Base-by-base conservation (phyloP, 2,797 vertebrate genomes). In the Gadopsis bispinosus region DNA sequence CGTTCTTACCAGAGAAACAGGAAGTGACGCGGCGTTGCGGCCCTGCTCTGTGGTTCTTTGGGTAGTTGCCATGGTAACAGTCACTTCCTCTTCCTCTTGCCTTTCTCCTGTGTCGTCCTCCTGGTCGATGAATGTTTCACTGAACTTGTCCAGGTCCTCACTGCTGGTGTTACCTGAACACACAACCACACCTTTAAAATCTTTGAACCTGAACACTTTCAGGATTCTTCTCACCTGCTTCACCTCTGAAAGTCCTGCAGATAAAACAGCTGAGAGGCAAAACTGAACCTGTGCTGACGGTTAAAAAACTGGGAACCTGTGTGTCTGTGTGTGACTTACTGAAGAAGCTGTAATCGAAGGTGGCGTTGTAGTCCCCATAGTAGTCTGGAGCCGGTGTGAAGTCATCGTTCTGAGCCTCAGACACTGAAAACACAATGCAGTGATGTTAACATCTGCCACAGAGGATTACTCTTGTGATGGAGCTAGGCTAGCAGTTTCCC, bases 291-390 rank as follows among this genome's bases (percentile, higher is more conserved):
- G 41, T 14, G 41, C 13, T 1, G 35, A 35, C 6, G 35, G 37
- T 39, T 10, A 39, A 39, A 39, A 39, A 2, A 11, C 10, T 39
- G 37, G 37, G 37, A 39, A 39, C 37, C 37, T 33, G 33, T 33
- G 35, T 13, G 43, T 14, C 13, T 45, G 43, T 14, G 43, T 41
- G 10, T 41, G 41, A 45, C 94, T 81, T 74, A 96, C 95, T 96
- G 86, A 7, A 95, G 79, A 95, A 93, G 56, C 8, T 83, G 88
- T 88, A 90, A 0, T 88, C 79, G 43, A 95, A 85, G 83, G 93
- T 94, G 70, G 79, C 41, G 65, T 93, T 93, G 88, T 90, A 87
- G 80, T 94, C 91, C 2, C 0, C 8, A 7, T 82, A 80, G 10
- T 94, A 93, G 61, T 94, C 93, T 3, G 92, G 82, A 16, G 9